phyloP scores from a whole-genome alignment of 2,113 vertebrate species.

The Zosterops japonicus region DNA sequence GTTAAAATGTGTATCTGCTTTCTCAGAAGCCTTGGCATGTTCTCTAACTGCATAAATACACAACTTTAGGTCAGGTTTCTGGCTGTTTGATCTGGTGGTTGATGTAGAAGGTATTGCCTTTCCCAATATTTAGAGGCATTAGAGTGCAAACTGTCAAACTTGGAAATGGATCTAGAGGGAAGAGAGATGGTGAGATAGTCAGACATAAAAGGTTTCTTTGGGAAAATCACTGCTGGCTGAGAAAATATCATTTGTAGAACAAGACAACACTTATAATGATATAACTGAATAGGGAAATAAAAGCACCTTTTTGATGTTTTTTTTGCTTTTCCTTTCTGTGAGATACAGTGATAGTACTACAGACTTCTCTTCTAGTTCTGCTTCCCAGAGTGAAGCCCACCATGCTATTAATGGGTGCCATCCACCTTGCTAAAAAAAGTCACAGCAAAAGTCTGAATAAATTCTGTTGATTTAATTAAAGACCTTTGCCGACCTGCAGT shows the following conservation, averaged over 20 bases:
- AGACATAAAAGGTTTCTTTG: not conserved
- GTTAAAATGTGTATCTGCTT: not conserved
- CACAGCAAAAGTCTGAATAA: not conserved
- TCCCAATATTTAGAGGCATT: not conserved
- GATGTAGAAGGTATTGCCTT: not conserved
- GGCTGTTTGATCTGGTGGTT: not conserved
- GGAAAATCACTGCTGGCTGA: not conserved
- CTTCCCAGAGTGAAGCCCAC: not conserved
- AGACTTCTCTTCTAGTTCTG: not conserved
- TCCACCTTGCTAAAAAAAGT: not conserved
- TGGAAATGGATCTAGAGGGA: accelerated
- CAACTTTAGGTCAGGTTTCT: not conserved
- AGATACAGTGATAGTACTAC: not conserved
- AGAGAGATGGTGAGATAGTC: not conserved
- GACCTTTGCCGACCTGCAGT: not conserved
- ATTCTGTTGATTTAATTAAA: not conserved
- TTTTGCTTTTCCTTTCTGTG: not conserved
- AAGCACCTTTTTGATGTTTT: not conserved
- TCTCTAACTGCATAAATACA: not conserved
- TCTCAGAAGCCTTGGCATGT: not conserved
- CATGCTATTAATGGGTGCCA: not conserved
- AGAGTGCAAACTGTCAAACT: not conserved
- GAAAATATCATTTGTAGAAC: not conserved
- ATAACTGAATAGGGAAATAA: not conserved
- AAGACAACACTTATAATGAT: not conserved